Evolutionary conservation across 1,140 invertebrate species (phyloP).

Genomic region (Wasmannia auropunctata): DNA sequence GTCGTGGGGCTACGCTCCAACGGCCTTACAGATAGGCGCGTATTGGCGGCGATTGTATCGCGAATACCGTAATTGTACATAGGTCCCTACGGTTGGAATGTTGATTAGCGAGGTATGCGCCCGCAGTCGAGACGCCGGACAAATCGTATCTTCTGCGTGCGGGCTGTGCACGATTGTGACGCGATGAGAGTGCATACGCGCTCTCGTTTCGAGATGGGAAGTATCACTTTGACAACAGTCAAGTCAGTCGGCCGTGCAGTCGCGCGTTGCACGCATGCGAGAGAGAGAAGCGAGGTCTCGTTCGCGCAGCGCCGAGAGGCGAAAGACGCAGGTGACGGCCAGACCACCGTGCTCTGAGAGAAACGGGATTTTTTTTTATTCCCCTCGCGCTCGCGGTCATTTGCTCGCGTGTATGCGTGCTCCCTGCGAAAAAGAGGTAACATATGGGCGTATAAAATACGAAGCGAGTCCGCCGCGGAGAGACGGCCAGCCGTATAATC

Average conservation of each 20-base stretch:
- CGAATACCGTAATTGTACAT: constrained; percentile 77
- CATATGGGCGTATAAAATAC: constrained; percentile 25
- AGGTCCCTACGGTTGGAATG: constrained; percentile 79
- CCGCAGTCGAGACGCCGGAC: constrained; percentile 64
- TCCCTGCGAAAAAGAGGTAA: constrained; percentile 12
- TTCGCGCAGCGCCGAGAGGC: constrained; percentile 1
- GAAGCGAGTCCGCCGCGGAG: background rate
- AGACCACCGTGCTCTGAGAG: constrained; percentile 73
- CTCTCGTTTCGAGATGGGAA: constrained; percentile 23
- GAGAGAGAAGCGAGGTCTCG: background rate
- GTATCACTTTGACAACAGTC: constrained; percentile 54
- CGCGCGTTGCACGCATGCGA: background rate
- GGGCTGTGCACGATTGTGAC: constrained; percentile 63
- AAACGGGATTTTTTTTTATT: constrained; percentile 57
- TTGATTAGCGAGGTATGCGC: constrained; percentile 79
- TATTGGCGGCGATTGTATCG: constrained; percentile 76
- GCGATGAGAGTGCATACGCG: constrained; percentile 62
- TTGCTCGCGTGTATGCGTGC: constrained; percentile 50
- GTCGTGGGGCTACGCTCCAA: background rate
- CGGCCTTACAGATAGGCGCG: constrained; percentile 71
- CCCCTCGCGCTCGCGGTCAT: constrained; percentile 33
- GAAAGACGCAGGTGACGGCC: constrained; percentile 70
- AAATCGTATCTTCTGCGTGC: constrained; percentile 68
- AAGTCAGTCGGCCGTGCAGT: constrained; percentile 7
- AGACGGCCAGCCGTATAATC: constrained; percentile 1